A percentile compares a stretch with the other conserved stretches of the same genome.
Evolutionary conservation across 2,797 vertebrate species (phyloP).

Genomic region (Melanotaenia maccullochi): DNA sequence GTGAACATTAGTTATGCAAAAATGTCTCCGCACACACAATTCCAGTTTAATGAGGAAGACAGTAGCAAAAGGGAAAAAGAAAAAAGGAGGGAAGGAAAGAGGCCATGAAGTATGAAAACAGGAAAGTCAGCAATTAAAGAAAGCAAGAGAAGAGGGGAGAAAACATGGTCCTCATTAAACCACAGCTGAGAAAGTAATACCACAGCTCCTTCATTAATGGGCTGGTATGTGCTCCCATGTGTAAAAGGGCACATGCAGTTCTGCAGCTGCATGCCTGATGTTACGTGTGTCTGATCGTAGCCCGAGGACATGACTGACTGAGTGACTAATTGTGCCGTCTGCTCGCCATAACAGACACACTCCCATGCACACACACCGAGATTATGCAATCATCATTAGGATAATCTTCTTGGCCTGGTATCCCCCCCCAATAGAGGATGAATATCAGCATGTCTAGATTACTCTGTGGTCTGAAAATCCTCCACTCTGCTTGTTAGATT

Average conservation of each 20-base stretch:
- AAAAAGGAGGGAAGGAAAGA: neutral
- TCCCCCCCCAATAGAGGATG: constrained; percentile 25
- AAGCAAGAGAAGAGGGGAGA: constrained; percentile 48
- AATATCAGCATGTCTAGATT: constrained; percentile 66
- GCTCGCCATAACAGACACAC: constrained; percentile 46
- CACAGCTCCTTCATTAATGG: constrained; percentile 41
- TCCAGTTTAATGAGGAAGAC: constrained; percentile 7
- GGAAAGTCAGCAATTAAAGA: constrained; percentile 3
- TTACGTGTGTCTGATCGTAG: constrained; percentile 47
- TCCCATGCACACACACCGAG: constrained; percentile 32
- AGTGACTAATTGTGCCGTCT: constrained; percentile 72
- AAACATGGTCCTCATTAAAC: constrained; percentile 51
- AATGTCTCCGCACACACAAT: neutral
- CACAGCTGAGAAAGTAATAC: constrained; percentile 53
- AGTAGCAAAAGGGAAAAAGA: neutral
- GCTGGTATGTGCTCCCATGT: constrained; percentile 26
- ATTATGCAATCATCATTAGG: constrained; percentile 61
- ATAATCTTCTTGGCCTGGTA: constrained; percentile 61
- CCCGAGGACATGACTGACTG: constrained; percentile 49
- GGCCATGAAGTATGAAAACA: constrained; percentile 1
- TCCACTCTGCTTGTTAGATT: constrained; percentile 51
- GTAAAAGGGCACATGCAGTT: constrained; percentile 28
- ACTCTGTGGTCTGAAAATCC: constrained; percentile 55
- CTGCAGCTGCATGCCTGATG: constrained; percentile 58
- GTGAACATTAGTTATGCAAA: neutral